Percentiles rank a stretch among this genome's conserved stretches.
Conservation (phyloP, 2,797 vertebrate species). For the Cirrhinus mrigala region DNA sequence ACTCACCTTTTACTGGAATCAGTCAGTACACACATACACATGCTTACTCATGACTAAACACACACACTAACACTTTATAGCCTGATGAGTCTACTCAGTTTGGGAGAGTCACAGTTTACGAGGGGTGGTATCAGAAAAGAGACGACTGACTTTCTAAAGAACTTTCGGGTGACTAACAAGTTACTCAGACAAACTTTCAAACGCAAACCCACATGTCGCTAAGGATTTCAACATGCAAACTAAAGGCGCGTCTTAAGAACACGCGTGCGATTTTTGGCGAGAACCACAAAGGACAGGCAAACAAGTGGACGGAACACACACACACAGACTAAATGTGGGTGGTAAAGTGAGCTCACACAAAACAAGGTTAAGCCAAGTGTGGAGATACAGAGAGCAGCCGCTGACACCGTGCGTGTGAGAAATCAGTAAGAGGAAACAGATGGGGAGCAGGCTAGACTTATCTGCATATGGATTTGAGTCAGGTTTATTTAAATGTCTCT, state of each 20-base stretch:
- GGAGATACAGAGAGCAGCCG: slow-evolving; percentile 40
- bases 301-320: slow-evolving; percentile 35
- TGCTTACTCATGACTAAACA: slow-evolving; percentile 4
- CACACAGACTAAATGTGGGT: slow-evolving; percentile 45
- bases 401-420: slow-evolving; percentile 21
- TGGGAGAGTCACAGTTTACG: slow-evolving; percentile 1
- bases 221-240: slow-evolving; percentile 17
- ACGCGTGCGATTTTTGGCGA: background rate
- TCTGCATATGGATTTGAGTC: slow-evolving; percentile 65
- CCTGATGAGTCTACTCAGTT: background rate
- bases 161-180: slow-evolving; percentile 27
- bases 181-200: slow-evolving; percentile 41
- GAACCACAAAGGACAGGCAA: slow-evolving; percentile 25
- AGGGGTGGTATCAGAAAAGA: background rate
- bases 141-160: background rate
- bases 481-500: slow-evolving; percentile 29
- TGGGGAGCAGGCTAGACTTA: slow-evolving; percentile 70
- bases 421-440: slow-evolving; percentile 82
- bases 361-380: slow-evolving; percentile 47
- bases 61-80: background rate
- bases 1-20: slow-evolving; percentile 47
- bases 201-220: slow-evolving; percentile 2
- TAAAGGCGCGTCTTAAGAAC: background rate
- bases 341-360: slow-evolving; percentile 53
- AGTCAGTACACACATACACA: slow-evolving; percentile 26